phyloP scores from a whole-genome alignment of 2,797 vertebrate species.

The Semotilus atromaculatus region DNA sequence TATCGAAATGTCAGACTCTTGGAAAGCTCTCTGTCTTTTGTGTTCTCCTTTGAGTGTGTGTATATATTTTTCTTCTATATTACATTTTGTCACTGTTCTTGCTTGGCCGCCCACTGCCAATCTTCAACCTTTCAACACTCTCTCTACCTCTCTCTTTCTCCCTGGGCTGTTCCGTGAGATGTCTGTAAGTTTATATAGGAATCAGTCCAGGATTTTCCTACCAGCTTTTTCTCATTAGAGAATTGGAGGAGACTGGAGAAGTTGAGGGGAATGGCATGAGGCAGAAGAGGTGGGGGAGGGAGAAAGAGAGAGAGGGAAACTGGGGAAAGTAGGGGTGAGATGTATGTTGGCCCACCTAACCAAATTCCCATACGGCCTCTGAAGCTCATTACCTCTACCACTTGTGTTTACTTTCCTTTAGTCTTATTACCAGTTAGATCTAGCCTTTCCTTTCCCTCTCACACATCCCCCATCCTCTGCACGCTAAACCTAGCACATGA shows the following conservation, averaged over 20 bases:
- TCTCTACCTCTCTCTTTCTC: conserved; percentile 72
- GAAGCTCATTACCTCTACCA: conserved; percentile 58
- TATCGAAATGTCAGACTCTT: conserved; percentile 34
- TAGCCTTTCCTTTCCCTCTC: conserved; percentile 22
- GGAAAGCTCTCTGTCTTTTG: conserved; percentile 23
- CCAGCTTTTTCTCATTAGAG: conserved; percentile 97
- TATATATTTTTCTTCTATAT: conserved; percentile 30
- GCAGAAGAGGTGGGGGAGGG: conserved; percentile 61
- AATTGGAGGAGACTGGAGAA: conserved; percentile 75
- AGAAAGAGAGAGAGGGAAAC: conserved; percentile 64
- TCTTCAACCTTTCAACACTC: conserved; percentile 24
- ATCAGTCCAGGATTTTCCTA: conserved; percentile 89
- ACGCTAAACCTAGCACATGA: not conserved
- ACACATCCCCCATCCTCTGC: conserved; percentile 15
- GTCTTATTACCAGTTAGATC: conserved; percentile 47
- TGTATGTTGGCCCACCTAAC: conserved; percentile 59
- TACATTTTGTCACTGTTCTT: conserved; percentile 43
- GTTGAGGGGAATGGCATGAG: conserved; percentile 86
- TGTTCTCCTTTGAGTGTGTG: conserved; percentile 1
- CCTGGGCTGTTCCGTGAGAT: conserved; percentile 87
- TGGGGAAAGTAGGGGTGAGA: conserved; percentile 43
- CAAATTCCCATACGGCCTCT: conserved; percentile 57
- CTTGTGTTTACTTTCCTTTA: conserved; percentile 56
- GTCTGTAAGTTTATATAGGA: conserved; percentile 97
- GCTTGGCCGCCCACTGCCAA: conserved; percentile 20